A percentile compares a stretch with the other conserved stretches of the same genome.
These are phyloP conservation scores for Zoanthus sociatus DNA, from an alignment of 92 coral and sea anemone genomes.

Conservation along the genomic window DNA sequence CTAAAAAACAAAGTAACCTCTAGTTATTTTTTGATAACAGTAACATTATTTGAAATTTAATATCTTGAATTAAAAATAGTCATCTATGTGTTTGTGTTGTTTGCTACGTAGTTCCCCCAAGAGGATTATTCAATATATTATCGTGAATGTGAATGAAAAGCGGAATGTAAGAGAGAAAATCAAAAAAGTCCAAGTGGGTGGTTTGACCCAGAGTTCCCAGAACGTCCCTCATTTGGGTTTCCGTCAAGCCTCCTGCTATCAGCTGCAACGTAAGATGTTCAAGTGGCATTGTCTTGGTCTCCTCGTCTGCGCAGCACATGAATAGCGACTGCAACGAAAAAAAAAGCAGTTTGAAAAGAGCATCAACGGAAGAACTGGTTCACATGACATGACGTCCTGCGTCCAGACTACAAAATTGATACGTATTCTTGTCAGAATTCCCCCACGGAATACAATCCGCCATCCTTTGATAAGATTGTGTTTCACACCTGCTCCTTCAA, in stretches of 20 bases:
- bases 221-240: constrained; percentile 66
- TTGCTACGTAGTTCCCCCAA: constrained; percentile 31
- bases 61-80: not conserved
- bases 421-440: too few species aligned
- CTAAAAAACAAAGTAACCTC: too few species aligned
- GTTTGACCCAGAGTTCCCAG: constrained; percentile 78
- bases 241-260: constrained; percentile 85
- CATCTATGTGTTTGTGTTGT: not conserved
- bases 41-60: not conserved
- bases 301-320: constrained; percentile 90
- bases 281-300: constrained; percentile 86
- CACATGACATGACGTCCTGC: too few species aligned
- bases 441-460: too few species aligned
- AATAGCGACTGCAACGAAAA: constrained; percentile 77
- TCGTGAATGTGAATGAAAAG: constrained; percentile 81
- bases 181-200: constrained; percentile 87
- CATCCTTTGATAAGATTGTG: too few species aligned
- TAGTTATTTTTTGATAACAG: not conserved
- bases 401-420: too few species aligned
- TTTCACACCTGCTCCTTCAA: too few species aligned
- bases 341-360: not conserved
- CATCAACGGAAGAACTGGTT: too few species aligned
- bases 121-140: constrained; percentile 37
- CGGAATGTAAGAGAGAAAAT: constrained; percentile 93
- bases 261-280: constrained; percentile 85